A percentile compares a stretch with the other conserved stretches of the same genome.
These are phyloP conservation scores for Tragulus kanchil DNA, from an alignment of 2,113 vertebrate genomes.

Conservation along the genomic window DNA sequence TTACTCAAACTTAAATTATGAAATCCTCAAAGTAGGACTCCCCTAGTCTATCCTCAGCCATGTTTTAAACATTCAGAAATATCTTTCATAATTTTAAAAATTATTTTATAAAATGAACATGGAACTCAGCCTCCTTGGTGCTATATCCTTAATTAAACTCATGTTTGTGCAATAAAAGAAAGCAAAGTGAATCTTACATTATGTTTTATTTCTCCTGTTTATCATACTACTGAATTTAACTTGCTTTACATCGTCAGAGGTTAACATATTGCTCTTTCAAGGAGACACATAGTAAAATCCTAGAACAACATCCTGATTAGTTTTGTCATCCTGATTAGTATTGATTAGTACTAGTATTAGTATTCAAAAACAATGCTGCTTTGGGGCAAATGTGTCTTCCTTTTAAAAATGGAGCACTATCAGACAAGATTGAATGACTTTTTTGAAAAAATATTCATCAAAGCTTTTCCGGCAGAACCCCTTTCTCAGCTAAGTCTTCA, in stretches of 20 bases:
- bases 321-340: not conserved
- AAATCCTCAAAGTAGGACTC: not conserved
- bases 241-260: not conserved
- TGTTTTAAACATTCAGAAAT: constrained; percentile 39
- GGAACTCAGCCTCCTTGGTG: not conserved
- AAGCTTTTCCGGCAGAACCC: constrained; percentile 56
- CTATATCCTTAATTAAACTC: not conserved
- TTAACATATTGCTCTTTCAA: constrained; percentile 40
- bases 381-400: constrained; percentile 35
- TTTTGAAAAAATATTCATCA: constrained; percentile 61
- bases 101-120: constrained; percentile 24
- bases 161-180: not conserved
- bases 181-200: not conserved
- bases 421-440: constrained; percentile 21
- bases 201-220: not conserved
- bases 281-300: constrained; percentile 44
- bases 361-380: constrained; percentile 55
- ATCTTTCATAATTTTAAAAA: not conserved
- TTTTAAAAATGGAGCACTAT: constrained; percentile 53
- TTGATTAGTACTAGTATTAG: not conserved
- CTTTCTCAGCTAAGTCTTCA: constrained; percentile 56
- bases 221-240: not conserved
- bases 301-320: not conserved
- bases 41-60: not conserved
- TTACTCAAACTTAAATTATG: constrained; percentile 40